Evolutionary conservation across 2,113 vertebrate genomes (phyloP), one percentile per base, ranked within the genome.

Genomic region (Pygoscelis antarcticus): DNA sequence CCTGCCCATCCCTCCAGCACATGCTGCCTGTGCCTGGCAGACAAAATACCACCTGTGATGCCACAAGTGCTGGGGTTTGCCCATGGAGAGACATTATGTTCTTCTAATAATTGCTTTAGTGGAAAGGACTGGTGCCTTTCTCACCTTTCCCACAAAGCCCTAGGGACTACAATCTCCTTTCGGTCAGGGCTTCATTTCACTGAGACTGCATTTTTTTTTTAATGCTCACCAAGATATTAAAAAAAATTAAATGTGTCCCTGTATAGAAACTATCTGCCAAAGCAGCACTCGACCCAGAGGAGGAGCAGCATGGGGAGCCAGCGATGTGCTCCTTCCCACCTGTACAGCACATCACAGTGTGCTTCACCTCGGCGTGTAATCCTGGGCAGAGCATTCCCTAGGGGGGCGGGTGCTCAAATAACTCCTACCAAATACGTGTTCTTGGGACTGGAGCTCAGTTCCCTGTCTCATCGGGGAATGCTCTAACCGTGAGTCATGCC

Each of bases 241-340:
- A 47, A 44, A n/a, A 20, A 29, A 36, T 8, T 7, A 16, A 83
- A 17, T 0, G 1, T 23, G 30, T 38, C 21, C 52, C 58, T 25
- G 21, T 10, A 18, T 44, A 42, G 34, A 22, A 38, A 32, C 7
- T 23, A 2, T 34, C 52, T 72, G 36, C 12, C 32, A 18, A 72
- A n/a, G 40, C 15, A 78, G 60, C 0, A 5, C 34, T 60, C 3
- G 0, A 5, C 29, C 34, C 1, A 0, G 15, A 15, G 66, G 18
- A 58, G 68, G 21, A 42, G 32, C 12, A 0, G 29, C 1, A 0
- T 13, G n/a, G 29, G 30, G 29, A 81, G 23, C 22, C 55, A 9
- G 51, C 5, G 3, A 17, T 10, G 6, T 1, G 2, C n/a, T 51
- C n/a, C 64, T 36, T 78, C 51, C 51, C 36, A 23, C 11, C 49